phyloP scores from a whole-genome alignment of 2,888 invertebrate genomes.

The Pheosia tremula region DNA sequence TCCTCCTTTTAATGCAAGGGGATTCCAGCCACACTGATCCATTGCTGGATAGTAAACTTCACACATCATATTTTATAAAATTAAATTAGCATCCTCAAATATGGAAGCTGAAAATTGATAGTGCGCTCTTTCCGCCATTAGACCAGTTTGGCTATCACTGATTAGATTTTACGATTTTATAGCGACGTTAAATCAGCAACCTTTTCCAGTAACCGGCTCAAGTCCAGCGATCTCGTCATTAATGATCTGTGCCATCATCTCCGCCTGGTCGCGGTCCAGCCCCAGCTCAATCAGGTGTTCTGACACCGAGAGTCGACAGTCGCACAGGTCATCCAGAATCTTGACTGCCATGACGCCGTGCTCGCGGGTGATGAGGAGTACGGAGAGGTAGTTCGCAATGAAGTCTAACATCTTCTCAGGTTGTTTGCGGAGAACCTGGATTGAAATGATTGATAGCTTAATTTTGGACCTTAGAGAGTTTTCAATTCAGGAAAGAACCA shows the following conservation, averaged over 20 bases:
- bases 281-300: constrained; percentile 66
- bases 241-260: constrained; percentile 57
- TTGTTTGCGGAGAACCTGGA: constrained; percentile 88
- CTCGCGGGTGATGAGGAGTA: constrained; percentile 88
- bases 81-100: too few species aligned
- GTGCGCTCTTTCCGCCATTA: too few species aligned
- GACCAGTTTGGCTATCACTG: too few species aligned
- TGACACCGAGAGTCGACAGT: constrained; percentile 68
- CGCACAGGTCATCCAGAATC: constrained; percentile 74
- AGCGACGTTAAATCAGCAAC: constrained; percentile 32
- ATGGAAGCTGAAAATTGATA: too few species aligned
- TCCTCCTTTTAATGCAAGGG: too few species aligned
- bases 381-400: constrained; percentile 89
- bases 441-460: neutral
- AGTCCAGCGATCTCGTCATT: constrained; percentile 62
- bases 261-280: constrained; percentile 42
- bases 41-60: too few species aligned
- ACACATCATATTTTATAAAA: too few species aligned
- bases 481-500: too few species aligned
- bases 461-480: too few species aligned
- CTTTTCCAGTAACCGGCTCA: constrained; percentile 59
- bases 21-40: too few species aligned
- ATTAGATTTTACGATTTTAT: too few species aligned
- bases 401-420: constrained; percentile 87
- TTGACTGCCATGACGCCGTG: constrained; percentile 72